These are phyloP conservation scores for Lamellibrachia columna DNA, from an alignment of 2,888 invertebrate species.

Conservation along the genomic window DNA sequence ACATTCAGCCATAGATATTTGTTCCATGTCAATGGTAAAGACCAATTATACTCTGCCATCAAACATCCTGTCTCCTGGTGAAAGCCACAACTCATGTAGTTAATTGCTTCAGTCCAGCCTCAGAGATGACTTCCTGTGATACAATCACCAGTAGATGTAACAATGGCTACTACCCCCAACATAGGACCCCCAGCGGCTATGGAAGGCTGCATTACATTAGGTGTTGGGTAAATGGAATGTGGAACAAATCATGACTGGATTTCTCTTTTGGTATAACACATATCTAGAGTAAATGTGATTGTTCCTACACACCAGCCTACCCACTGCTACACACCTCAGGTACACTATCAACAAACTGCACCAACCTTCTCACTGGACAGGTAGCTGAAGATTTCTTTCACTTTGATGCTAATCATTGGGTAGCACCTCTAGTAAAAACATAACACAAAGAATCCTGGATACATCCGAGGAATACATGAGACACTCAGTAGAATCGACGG, in stretches of 20 bases:
- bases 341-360: not conserved
- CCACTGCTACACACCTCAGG: not conserved
- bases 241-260: not conserved
- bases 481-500: not conserved
- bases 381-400: conserved; percentile 40
- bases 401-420: conserved; percentile 40
- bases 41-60: not conserved
- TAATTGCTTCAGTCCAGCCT: not conserved
- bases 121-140: not conserved
- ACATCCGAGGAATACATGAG: conserved; percentile 12
- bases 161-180: not conserved
- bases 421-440: not conserved
- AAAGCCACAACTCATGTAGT: not conserved
- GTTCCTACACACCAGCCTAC: not conserved
- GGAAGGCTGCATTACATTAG: not conserved
- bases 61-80: not conserved
- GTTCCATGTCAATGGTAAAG: not conserved
- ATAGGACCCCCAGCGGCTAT: not conserved
- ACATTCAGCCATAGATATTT: not conserved
- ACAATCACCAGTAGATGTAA: not conserved
- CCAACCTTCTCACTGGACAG: conserved; percentile 39
- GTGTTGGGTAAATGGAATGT: not conserved
- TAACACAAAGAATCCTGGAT: not conserved
- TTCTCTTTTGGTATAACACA: not conserved
- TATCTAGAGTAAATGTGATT: not conserved